These are phyloP conservation scores for Drosophila teissieri DNA, from an alignment of 1,140 invertebrate species.

Conservation along the genomic window DNA sequence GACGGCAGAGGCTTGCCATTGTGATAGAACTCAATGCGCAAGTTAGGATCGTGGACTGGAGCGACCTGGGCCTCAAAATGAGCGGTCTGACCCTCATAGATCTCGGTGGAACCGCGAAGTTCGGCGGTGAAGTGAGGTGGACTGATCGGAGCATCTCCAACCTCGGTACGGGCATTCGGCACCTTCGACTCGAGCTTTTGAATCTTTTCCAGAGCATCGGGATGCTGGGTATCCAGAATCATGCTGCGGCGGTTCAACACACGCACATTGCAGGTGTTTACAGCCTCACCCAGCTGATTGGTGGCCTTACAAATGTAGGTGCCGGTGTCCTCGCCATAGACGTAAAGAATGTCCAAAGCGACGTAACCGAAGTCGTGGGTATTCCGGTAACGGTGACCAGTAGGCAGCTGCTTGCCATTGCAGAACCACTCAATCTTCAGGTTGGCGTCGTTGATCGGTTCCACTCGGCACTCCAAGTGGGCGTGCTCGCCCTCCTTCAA, in stretches of 20 bases:
- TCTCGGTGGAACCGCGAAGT: slow-evolving; percentile 92
- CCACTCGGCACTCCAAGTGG: slow-evolving; percentile 97
- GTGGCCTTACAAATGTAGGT: slow-evolving; percentile 97
- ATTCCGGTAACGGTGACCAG: slow-evolving; percentile 94
- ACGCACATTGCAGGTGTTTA: slow-evolving; percentile 95
- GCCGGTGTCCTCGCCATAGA: slow-evolving; percentile 96
- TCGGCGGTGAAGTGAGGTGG: slow-evolving; percentile 93
- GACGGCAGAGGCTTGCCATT: slow-evolving; percentile 95
- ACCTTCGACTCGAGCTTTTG: slow-evolving; percentile 94
- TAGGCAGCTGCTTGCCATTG: slow-evolving; percentile 91
- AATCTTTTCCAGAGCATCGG: slow-evolving; percentile 96
- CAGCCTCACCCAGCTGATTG: slow-evolving; percentile 95
- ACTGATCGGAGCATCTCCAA: slow-evolving; percentile 91
- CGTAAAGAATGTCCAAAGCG: slow-evolving; percentile 96
- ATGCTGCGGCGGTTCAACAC: slow-evolving; percentile 92
- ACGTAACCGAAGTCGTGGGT: slow-evolving; percentile 98
- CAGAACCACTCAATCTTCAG: slow-evolving; percentile 98
- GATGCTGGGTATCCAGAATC: slow-evolving; percentile 96
- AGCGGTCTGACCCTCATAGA: slow-evolving; percentile 93
- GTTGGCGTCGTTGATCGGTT: slow-evolving; percentile 97
- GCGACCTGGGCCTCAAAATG: slow-evolving; percentile 97
- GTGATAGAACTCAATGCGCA: slow-evolving; percentile 96
- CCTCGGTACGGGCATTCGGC: slow-evolving; percentile 90
- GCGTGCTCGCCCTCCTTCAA: slow-evolving; percentile 95
- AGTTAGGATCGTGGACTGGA: slow-evolving; percentile 95